Conservation (phyloP, 2,797 vertebrate genomes). For the Podargus strigoides region DNA sequence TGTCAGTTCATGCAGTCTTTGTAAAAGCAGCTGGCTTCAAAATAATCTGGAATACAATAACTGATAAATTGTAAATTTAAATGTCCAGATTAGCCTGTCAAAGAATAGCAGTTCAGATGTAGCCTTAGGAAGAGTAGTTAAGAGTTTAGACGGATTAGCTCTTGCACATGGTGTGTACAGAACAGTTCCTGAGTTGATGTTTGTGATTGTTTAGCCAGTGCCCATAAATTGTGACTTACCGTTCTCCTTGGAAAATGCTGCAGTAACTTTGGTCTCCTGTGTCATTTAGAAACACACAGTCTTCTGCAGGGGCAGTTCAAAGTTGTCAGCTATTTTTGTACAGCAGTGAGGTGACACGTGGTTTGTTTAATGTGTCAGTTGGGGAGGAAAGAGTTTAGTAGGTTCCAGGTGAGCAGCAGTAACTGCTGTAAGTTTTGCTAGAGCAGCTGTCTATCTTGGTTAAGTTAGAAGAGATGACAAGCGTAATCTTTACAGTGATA, state of each 20-base stretch:
- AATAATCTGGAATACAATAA: background rate
- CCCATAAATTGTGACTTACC: background rate
- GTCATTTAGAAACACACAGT: background rate
- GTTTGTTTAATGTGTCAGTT: background rate
- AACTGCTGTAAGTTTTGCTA: background rate
- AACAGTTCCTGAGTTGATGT: accelerated
- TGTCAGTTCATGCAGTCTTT: background rate
- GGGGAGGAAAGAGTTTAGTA: background rate
- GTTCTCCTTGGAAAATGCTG: background rate
- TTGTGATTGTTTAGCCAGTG: background rate
- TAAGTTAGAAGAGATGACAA: background rate
- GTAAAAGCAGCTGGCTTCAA: background rate
- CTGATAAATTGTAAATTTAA: background rate
- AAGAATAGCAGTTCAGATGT: background rate
- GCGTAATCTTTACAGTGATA: background rate
- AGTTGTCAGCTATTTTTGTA: background rate
- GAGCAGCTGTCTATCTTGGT: background rate
- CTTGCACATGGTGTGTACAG: background rate
- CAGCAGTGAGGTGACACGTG: background rate
- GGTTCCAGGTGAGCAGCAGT: background rate
- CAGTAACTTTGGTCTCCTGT: background rate
- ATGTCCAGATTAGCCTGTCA: background rate
- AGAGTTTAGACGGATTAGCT: background rate
- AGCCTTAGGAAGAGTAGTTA: background rate
- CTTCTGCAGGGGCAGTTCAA: background rate